Evolutionary conservation across 2,888 invertebrate species (phyloP), one percentile per base, ranked within the genome.

Genomic region (Cryptophagus acutangulus): DNA sequence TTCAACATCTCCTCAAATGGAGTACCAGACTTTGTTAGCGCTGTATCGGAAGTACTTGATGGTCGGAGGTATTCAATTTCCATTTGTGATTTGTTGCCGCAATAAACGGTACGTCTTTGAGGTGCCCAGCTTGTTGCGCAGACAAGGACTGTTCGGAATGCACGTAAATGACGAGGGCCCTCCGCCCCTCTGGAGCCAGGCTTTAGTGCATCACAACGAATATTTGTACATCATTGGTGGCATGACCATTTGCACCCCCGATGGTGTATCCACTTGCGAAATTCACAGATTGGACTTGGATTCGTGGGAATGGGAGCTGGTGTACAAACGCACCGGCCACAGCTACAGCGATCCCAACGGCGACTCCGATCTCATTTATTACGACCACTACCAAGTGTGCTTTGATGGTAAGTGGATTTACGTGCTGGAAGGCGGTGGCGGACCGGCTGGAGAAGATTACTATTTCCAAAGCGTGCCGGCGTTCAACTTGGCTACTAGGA

Each of bases 221-320:
- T 78, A 78, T 67, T 74, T 94, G 46, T 94, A 91, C 63, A 84
- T 88, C 2, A 79, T 93, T 58, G 95, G 94, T 17, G 94, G 94
- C 1, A 95, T 94, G 2, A 88, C 89, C 48, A 94, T 94, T 15
- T 85, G 79, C 67, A 81, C 83, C 49, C n/a, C n/a, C n/a, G n/a
- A n/a, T n/a, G n/a, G n/a, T n/a, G n/a, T n/a, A n/a, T 95, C 92
- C 65, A 87, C 86, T 52, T 85, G 87, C 73, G 92, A 93, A 73
- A 83, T 95, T 55, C 88, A 89, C 71, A 81, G 73, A 60, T 75
- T 93, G 63, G 80, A 91, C 68, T 70, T 94, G 40, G 74, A 72
- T 49, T 82, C 80, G 36, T 71, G 77, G 54, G 64, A 71, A 1
- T 94, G 94, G 94, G 83, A 87, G 59, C 72, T 78, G 39, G 76